phyloP scores from a whole-genome alignment of 2,797 vertebrate genomes.

The Notolepis coatsorum region DNA sequence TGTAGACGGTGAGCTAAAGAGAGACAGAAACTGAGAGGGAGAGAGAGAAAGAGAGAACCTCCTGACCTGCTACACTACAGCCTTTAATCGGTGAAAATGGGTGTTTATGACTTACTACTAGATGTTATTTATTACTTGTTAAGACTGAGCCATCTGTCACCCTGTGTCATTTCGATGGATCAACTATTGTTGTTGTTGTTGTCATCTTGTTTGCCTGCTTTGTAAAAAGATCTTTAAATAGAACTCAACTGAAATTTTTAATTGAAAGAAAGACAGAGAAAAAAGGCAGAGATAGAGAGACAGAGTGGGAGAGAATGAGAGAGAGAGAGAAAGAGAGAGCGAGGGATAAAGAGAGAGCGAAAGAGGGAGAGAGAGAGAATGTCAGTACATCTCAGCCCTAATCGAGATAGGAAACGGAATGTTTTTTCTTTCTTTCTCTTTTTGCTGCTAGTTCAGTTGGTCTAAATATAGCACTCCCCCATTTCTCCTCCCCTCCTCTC shows the following conservation, averaged over 20 bases:
- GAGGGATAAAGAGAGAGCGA: not conserved
- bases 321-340: not conserved
- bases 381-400: constrained; percentile 37
- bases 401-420: constrained; percentile 45
- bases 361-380: not conserved
- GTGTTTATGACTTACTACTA: no score
- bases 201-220: not conserved
- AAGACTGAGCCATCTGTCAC: no score
- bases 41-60: not conserved
- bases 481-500: constrained; percentile 8
- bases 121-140: no score
- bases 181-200: not conserved
- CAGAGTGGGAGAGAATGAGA: not conserved
- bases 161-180: no score
- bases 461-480: constrained; percentile 75
- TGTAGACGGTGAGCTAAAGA: no score
- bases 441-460: constrained; percentile 38
- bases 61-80: no score
- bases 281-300: not conserved
- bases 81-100: no score
- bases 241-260: constrained; percentile 1
- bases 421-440: constrained; percentile 46
- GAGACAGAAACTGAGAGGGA: not conserved
- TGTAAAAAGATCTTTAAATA: constrained; percentile 1
- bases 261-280: not conserved